These are phyloP conservation scores for Auanema sp. DNA, from an alignment of 2,888 invertebrate genomes.

Conservation along the genomic window DNA sequence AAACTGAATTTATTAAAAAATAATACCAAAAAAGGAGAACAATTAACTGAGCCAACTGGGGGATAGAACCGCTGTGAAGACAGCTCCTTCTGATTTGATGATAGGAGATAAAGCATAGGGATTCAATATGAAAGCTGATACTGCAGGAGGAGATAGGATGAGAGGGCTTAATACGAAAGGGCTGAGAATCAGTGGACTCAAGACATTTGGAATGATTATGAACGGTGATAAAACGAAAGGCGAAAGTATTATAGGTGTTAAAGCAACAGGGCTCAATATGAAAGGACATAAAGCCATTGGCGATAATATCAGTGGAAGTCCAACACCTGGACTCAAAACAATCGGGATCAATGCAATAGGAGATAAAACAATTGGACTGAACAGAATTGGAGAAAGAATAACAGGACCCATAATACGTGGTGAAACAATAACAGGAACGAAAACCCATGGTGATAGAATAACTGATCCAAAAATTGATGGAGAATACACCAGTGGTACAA, in stretches of 20 bases:
- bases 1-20: too few species aligned
- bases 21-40: background rate
- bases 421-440: conserved; percentile 38
- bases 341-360: conserved; percentile 36
- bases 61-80: conserved; percentile 36
- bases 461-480: conserved; percentile 39
- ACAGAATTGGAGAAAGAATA: conserved; percentile 33
- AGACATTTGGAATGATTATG: conserved; percentile 26
- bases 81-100: conserved; percentile 31
- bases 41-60: conserved; percentile 39
- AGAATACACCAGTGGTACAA: conserved; percentile 29
- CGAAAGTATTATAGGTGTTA: conserved; percentile 33
- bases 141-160: conserved; percentile 32
- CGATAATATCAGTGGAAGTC: conserved; percentile 40
- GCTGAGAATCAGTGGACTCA: conserved; percentile 36
- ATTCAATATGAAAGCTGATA: conserved; percentile 33
- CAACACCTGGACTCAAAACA: conserved; percentile 28
- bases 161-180: conserved; percentile 44
- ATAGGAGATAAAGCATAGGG: conserved; percentile 39
- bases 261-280: conserved; percentile 31
- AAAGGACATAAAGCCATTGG: conserved; percentile 40
- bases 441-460: conserved; percentile 45
- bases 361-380: conserved; percentile 34
- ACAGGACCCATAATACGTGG: conserved; percentile 40
- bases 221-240: conserved; percentile 39